Percentiles rank a stretch among this genome's conserved stretches.
phyloP scores from a whole-genome alignment of 2,113 vertebrate genomes.

The Dasyurus viverrinus region DNA sequence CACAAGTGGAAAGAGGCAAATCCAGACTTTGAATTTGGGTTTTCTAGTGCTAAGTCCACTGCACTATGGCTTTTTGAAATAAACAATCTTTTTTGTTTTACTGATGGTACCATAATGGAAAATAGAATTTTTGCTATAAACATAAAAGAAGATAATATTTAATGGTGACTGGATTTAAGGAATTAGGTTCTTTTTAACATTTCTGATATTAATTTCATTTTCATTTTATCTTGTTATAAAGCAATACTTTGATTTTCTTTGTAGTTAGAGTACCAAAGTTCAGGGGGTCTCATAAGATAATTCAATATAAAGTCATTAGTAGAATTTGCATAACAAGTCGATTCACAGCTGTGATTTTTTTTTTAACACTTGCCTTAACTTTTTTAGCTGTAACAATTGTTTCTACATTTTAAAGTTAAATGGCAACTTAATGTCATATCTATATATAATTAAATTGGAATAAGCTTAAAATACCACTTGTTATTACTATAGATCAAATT shows the following conservation, averaged over 20 bases:
- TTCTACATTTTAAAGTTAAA: not conserved
- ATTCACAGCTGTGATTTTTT: conserved; percentile 48
- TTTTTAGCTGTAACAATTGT: not conserved
- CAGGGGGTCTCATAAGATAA: conserved; percentile 50
- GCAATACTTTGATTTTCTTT: conserved; percentile 45
- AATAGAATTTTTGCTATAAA: conserved; percentile 26
- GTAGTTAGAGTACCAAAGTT: conserved; percentile 60
- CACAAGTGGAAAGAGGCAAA: not conserved
- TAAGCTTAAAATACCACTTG: not conserved
- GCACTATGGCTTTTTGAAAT: conserved; percentile 12
- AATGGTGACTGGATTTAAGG: conserved; percentile 43
- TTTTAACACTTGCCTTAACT: conserved; percentile 49
- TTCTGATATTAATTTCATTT: not conserved
- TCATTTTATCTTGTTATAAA: conserved; percentile 36
- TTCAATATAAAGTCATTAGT: conserved; percentile 68
- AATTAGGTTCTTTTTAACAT: not conserved
- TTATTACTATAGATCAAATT: not conserved
- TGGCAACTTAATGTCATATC: conserved; percentile 24
- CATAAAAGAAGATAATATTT: not conserved
- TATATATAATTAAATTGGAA: not conserved
- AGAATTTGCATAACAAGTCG: conserved; percentile 48
- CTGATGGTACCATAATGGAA: not conserved
- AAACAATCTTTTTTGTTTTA: not conserved
- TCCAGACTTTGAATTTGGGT: not conserved
- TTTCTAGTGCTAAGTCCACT: not conserved